A percentile compares a stretch with the other conserved stretches of the same genome.
Conservation (phyloP, 1,140 invertebrate genomes). For the Lordiphosa collinella region DNA sequence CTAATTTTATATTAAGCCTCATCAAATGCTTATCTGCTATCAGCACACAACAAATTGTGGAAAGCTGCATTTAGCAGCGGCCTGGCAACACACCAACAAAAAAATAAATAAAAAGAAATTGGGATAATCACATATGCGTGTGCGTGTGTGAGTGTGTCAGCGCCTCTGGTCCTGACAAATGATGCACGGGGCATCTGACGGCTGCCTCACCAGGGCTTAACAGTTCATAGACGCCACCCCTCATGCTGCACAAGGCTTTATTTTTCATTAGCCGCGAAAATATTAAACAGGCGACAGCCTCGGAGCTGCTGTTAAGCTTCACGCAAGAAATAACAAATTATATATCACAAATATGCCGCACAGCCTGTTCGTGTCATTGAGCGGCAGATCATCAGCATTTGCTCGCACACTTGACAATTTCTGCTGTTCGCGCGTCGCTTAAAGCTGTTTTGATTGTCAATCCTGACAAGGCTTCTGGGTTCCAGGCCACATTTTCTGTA, state of each 20-base stretch:
- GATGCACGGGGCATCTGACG: conserved; percentile 17
- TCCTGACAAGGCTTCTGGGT: conserved; percentile 24
- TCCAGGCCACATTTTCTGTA: not conserved
- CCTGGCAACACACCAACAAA: conserved; percentile 28
- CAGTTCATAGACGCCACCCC: conserved; percentile 37
- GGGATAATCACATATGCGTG: conserved; percentile 46
- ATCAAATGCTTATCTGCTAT: conserved; percentile 76
- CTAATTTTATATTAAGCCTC: conserved; percentile 67
- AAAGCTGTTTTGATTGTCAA: conserved; percentile 65
- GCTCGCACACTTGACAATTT: conserved; percentile 26
- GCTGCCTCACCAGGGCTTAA: conserved; percentile 25
- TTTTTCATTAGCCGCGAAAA: conserved; percentile 76
- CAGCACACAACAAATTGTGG: conserved; percentile 68
- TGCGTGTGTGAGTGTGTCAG: conserved; percentile 3
- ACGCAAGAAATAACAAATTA: conserved; percentile 64
- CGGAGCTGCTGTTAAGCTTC: conserved; percentile 1
- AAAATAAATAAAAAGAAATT: conserved; percentile 33
- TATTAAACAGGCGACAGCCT: conserved; percentile 54
- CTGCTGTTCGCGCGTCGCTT: conserved; percentile 22
- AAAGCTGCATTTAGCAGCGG: conserved; percentile 34
- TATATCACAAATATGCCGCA: conserved; percentile 64
- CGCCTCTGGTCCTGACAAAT: conserved; percentile 34
- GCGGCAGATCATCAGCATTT: conserved; percentile 34
- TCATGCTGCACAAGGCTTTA: conserved; percentile 30
- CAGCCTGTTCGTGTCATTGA: conserved; percentile 17